These are phyloP conservation scores for Synanthedon myopaeformis DNA, from an alignment of 2,888 invertebrate species.

Conservation along the genomic window DNA sequence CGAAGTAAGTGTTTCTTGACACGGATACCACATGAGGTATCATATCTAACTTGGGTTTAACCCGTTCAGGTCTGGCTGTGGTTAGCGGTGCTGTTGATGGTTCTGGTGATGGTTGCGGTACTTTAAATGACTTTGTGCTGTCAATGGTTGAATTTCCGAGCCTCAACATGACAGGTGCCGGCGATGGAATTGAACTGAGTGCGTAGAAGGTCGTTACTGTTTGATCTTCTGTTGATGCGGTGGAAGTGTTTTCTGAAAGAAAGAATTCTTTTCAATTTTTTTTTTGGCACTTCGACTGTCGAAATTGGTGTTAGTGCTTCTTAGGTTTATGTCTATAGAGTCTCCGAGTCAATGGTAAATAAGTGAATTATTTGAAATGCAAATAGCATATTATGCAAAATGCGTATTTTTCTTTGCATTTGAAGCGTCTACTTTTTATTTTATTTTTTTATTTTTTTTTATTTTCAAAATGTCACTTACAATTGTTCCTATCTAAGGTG, in stretches of 20 bases:
- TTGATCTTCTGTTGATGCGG: slow-evolving; percentile 36
- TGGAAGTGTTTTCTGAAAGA: slow-evolving; percentile 30
- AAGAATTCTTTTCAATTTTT: too few relatives aligned
- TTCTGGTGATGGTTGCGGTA: slow-evolving; percentile 43
- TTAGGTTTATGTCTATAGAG: too few relatives aligned
- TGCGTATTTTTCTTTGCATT: too few relatives aligned
- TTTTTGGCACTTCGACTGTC: too few relatives aligned
- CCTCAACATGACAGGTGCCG: slow-evolving; percentile 55
- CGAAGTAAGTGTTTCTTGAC: slow-evolving; percentile 54
- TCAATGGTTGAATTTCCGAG: slow-evolving; percentile 65
- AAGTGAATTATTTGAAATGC: too few relatives aligned
- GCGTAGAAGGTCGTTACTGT: slow-evolving; percentile 59
- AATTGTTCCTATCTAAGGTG: too few relatives aligned
- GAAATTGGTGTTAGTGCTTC: too few relatives aligned
- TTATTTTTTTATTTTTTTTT: too few relatives aligned
- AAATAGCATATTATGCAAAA: too few relatives aligned
- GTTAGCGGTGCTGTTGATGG: background rate
- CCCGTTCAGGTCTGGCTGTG: slow-evolving; percentile 8
- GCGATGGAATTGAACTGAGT: slow-evolving; percentile 47
- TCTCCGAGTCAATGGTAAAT: too few relatives aligned
- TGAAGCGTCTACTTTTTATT: too few relatives aligned
- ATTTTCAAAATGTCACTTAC: too few relatives aligned
- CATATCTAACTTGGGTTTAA: slow-evolving; percentile 24
- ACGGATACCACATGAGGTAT: slow-evolving; percentile 47
- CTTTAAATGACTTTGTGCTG: slow-evolving; percentile 62